These are phyloP conservation scores for Isichthys henryi DNA, from an alignment of 2,113 vertebrate species.

Conservation along the genomic window DNA sequence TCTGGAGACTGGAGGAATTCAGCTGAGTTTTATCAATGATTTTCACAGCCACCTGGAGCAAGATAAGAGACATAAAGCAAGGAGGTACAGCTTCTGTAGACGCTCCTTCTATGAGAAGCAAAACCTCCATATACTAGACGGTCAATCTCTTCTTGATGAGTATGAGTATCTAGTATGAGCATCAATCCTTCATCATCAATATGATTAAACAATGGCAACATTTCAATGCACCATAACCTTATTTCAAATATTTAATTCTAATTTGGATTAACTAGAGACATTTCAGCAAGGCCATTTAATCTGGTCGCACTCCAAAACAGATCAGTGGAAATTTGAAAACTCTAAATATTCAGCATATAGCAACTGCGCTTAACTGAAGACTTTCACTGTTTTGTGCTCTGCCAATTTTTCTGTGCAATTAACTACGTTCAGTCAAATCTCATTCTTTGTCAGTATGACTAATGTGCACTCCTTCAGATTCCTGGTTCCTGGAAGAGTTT, in stretches of 20 bases:
- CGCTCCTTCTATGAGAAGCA: background rate
- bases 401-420: background rate
- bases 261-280: background rate
- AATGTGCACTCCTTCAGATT: background rate
- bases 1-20: conserved; percentile 32
- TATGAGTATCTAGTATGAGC: background rate
- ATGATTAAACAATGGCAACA: background rate
- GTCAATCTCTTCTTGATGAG: background rate
- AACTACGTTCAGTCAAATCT: background rate
- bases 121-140: background rate
- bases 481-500: background rate
- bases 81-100: background rate
- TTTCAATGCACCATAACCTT: background rate
- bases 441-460: background rate
- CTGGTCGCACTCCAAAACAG: background rate
- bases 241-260: background rate
- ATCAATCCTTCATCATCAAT: background rate
- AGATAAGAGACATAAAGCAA: conserved; percentile 9
- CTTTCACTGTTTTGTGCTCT: background rate
- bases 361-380: background rate
- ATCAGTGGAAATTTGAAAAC: background rate
- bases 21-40: conserved; percentile 25
- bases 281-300: background rate
- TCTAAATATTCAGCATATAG: background rate
- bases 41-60: conserved; percentile 21